These are phyloP conservation scores for Remorina albescens DNA, from an alignment of 2,797 vertebrate genomes.

Conservation along the genomic window DNA sequence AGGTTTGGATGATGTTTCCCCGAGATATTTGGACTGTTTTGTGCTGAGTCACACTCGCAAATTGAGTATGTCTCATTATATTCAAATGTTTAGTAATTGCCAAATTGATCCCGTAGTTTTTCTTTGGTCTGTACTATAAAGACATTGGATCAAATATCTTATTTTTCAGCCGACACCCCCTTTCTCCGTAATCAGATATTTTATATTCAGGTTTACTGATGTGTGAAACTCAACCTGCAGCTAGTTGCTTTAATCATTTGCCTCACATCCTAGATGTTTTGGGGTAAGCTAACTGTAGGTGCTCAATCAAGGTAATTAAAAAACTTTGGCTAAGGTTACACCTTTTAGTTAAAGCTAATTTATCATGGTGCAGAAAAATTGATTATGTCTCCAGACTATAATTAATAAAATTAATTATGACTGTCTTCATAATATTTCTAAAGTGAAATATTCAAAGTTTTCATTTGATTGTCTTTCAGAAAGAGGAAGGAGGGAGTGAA, in stretches of 20 bases:
- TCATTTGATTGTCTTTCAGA: background rate
- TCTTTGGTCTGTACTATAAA: background rate
- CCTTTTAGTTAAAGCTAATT: conserved; percentile 10
- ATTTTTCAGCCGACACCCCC: background rate
- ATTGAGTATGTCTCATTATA: background rate
- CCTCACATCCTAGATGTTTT: background rate
- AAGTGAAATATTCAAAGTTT: background rate
- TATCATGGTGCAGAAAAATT: conserved; percentile 23
- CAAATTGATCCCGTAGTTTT: background rate
- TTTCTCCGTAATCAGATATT: background rate
- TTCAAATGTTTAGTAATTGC: background rate
- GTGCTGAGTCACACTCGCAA: background rate
- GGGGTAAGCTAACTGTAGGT: background rate
- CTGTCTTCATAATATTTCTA: background rate
- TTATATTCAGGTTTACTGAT: background rate
- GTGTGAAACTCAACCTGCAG: conserved; percentile 6
- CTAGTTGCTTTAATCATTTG: conserved; percentile 21
- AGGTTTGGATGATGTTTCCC: background rate
- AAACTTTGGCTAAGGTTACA: background rate
- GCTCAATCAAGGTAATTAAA: conserved; percentile 39
- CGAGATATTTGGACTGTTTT: background rate
- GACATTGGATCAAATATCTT: background rate
- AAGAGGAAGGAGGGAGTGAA: background rate
- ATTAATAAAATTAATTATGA: background rate
- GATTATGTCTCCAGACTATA: conserved; percentile 20